Evolutionary conservation across 1,140 invertebrate species (phyloP).

Genomic region (Bicyclus anynana): DNA sequence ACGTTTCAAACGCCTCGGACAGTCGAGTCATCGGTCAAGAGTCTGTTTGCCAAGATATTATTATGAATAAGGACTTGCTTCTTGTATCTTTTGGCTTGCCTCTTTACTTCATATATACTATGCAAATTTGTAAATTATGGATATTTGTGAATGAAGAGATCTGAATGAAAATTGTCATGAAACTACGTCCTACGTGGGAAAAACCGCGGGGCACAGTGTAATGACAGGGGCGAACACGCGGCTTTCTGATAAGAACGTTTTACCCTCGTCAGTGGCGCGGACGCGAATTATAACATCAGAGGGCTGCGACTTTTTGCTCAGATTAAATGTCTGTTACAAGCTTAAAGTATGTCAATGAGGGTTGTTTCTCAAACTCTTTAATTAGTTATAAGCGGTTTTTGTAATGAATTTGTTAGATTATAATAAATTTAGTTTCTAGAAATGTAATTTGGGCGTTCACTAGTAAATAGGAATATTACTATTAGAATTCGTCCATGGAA

Average conservation of each 20-base stretch:
- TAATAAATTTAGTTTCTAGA: background rate
- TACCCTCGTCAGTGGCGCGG: slow-evolving; percentile 49
- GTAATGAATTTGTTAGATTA: slow-evolving; percentile 17
- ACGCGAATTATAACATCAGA: slow-evolving; percentile 64
- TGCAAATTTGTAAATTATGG: too few relatives aligned
- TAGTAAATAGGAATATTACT: background rate
- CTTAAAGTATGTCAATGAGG: slow-evolving; percentile 64
- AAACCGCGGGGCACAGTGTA: background rate
- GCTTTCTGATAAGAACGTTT: slow-evolving; percentile 60
- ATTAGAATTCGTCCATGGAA: too few relatives aligned
- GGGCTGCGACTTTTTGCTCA: slow-evolving; percentile 57
- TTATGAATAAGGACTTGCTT: too few relatives aligned
- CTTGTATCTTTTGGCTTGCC: too few relatives aligned
- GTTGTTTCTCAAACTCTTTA: slow-evolving; percentile 55
- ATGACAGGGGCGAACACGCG: slow-evolving; percentile 47
- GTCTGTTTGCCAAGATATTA: too few relatives aligned
- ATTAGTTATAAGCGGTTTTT: slow-evolving; percentile 57
- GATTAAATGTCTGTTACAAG: slow-evolving; percentile 69
- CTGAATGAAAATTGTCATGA: too few relatives aligned
- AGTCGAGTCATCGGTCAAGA: too few relatives aligned
- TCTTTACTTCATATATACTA: too few relatives aligned
- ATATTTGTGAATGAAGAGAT: too few relatives aligned
- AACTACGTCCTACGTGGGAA: too few relatives aligned
- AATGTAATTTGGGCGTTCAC: background rate
- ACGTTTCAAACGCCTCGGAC: too few relatives aligned